Conservation (phyloP, 2,888 invertebrate species). For the Conomelus anceps region DNA sequence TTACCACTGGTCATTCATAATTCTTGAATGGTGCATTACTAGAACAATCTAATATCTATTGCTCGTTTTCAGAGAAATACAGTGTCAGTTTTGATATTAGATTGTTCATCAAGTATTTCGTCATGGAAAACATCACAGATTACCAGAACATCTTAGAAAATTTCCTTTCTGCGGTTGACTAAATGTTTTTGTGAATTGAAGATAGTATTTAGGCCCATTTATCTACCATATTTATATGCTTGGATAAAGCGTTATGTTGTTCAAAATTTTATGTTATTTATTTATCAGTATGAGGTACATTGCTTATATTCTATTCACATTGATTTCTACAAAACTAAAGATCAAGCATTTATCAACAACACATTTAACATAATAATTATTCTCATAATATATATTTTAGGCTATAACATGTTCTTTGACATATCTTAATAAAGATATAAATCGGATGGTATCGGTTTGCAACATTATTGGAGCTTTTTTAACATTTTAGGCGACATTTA, state of each 20-base stretch:
- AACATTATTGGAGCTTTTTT: neutral
- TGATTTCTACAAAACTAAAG: neutral
- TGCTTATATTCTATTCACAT: neutral
- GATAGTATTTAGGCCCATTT: neutral
- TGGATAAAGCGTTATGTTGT: neutral
- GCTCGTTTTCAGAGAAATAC: too few relatives aligned
- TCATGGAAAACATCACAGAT: too few relatives aligned
- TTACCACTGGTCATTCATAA: too few relatives aligned
- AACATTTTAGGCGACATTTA: neutral
- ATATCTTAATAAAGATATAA: neutral
- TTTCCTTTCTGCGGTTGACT: neutral
- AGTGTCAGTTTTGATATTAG: too few relatives aligned
- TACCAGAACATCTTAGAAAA: neutral
- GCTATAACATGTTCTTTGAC: neutral
- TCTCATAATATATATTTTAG: neutral
- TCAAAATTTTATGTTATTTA: neutral
- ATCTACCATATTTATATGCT: neutral
- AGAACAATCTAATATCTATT: too few relatives aligned
- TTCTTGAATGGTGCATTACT: too few relatives aligned
- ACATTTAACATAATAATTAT: neutral
- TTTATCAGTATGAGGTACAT: neutral
- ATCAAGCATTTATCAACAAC: neutral
- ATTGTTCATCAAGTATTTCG: too few relatives aligned
- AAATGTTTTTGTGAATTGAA: neutral
- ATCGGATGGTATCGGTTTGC: neutral